Evolutionary conservation across 2,113 vertebrate species (phyloP).

Genomic region (Prunella fulvescens): DNA sequence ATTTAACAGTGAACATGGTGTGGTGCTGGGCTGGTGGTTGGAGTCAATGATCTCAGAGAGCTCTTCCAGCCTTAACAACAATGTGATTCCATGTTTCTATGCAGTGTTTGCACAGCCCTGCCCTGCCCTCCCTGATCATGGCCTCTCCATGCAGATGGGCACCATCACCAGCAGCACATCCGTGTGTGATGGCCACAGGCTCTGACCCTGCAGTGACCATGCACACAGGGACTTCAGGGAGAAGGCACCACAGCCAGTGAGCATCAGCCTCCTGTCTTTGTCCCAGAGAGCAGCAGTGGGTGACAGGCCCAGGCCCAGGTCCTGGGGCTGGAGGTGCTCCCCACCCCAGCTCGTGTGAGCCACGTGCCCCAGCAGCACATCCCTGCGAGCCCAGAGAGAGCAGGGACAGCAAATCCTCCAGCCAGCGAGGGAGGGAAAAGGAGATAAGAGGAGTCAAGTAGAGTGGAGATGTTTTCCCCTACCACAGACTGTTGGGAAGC

Average conservation of each 20-base stretch:
- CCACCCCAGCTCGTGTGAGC: fast-evolving
- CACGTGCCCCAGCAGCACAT: fast-evolving
- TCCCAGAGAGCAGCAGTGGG: fast-evolving
- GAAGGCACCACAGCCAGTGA: fast-evolving
- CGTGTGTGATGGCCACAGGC: fast-evolving
- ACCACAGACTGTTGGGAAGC: background rate
- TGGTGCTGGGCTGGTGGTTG: background rate
- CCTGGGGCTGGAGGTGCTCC: background rate
- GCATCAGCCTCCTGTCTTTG: background rate
- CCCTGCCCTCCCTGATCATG: fast-evolving
- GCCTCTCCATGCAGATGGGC: background rate
- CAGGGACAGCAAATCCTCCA: background rate
- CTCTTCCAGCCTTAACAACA: background rate
- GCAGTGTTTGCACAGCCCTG: no score
- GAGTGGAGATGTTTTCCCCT: background rate
- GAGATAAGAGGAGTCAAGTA: background rate
- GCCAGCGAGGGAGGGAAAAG: background rate
- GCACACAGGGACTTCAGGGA: fast-evolving
- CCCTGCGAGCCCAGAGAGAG: background rate
- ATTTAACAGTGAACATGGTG: background rate
- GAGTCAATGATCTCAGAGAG: background rate
- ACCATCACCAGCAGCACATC: background rate
- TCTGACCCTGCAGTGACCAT: fast-evolving
- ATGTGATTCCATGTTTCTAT: fast-evolving
- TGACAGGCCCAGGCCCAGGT: no score